Conservation (phyloP, 1,140 invertebrate species). For the Papilio xuthus region DNA sequence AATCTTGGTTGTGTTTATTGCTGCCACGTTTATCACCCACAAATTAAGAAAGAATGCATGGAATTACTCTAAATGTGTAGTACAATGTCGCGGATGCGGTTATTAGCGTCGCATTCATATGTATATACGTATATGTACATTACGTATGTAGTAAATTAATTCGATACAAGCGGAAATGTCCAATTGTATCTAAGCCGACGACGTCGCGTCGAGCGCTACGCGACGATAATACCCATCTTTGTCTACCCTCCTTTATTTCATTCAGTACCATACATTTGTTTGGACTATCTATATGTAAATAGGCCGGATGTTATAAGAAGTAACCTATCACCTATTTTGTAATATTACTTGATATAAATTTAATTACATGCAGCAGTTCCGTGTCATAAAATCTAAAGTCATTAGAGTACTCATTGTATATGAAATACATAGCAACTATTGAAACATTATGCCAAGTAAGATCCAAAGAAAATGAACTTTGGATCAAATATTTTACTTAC, state of each 20-base stretch:
- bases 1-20: background rate
- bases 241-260: constrained; percentile 56
- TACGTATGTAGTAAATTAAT: constrained; percentile 63
- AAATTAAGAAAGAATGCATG: background rate
- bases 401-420: background rate
- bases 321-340: background rate
- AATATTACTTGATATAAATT: background rate
- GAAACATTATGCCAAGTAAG: too few relatives aligned
- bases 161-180: constrained; percentile 68
- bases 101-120: constrained; percentile 18
- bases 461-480: too few relatives aligned
- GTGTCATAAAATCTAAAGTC: background rate
- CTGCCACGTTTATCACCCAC: background rate
- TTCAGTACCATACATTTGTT: constrained; percentile 17
- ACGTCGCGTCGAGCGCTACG: constrained; percentile 45
- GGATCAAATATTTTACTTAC: too few relatives aligned
- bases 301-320: constrained; percentile 19
- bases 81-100: constrained; percentile 42
- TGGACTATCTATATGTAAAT: background rate
- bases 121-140: constrained; percentile 25
- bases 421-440: too few relatives aligned
- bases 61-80: constrained; percentile 4
- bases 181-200: constrained; percentile 69
- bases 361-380: background rate
- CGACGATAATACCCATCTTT: constrained; percentile 58